Evolutionary conservation across 1,140 invertebrate species (phyloP), one percentile per base, ranked within the genome.

Genomic region (Macrobrachium rosenbergii): DNA sequence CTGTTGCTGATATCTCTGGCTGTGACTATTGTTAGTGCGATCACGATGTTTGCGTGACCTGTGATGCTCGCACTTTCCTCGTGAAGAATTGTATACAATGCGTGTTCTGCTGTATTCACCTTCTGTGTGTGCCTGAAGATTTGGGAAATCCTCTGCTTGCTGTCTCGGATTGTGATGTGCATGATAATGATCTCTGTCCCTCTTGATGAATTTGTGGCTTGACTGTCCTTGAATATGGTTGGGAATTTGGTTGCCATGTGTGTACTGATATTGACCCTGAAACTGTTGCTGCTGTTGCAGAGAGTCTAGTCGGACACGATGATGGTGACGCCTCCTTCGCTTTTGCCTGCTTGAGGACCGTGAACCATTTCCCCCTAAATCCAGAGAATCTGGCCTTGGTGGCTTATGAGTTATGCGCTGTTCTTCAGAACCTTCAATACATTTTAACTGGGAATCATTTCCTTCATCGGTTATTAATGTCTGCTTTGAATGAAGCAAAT

Each of bases 301-400:
- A 37, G 58, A 58, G 60, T 81, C 37, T 23, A 85, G 58, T 45
- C 64, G 63, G 16, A 64, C 69, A 52, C 76, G 69, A 11, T 83
- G 84, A n/a, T 82, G 82, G 77, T 69, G 73, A 64, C 76, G 88
- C 37, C 79, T 64, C 19, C 79, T 64, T 28, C 82, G 79, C 77
- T 64, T 79, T 63, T 89, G 88, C 67, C 79, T 89, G 73, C 85
- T 89, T 14, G 85, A 84, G 17, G 88, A 82, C 17, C 88, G 82
- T 58, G 88, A 83, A 52, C 76, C 63, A 23, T 69, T 43, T 0
- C 79, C 77, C 12, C 52, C 67, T 10, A 88, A 60, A 58, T 88
- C 88, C 7, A 89, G 82, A 14, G 88, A 81, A 81, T 89, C 86
- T 16, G 88, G 88, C n/a, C 88, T 85, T 45, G 75, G 81, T n/a